Conservation (phyloP, 2,888 invertebrate species). For the Antheraea assamensis region DNA sequence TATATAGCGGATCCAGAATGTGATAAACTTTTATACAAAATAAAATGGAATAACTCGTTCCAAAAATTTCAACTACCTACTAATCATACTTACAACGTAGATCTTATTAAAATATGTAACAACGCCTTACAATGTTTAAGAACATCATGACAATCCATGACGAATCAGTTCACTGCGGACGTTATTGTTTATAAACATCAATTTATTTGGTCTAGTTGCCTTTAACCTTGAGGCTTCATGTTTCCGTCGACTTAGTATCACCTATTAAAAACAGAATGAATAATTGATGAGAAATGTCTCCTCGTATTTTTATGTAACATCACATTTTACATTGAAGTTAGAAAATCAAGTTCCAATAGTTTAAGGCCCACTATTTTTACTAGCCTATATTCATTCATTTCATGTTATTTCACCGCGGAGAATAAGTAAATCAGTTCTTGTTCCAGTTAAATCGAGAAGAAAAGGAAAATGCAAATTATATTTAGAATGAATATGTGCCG, state of each 20-base stretch:
- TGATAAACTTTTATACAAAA: too few species aligned
- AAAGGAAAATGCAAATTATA: neutral
- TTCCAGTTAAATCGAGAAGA: neutral
- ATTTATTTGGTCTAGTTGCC: neutral
- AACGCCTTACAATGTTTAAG: slow-evolving; percentile 1
- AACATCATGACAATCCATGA: neutral
- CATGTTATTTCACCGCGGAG: neutral
- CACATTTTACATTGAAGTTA: too few species aligned
- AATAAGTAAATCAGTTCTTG: neutral
- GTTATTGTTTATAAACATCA: slow-evolving; percentile 9
- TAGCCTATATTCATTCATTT: neutral
- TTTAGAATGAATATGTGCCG: too few species aligned
- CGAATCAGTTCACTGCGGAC: slow-evolving; percentile 10
- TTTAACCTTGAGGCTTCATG: neutral
- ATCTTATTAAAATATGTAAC: neutral
- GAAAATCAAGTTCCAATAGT: neutral
- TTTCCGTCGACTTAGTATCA: neutral
- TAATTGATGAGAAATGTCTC: neutral
- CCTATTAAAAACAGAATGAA: neutral
- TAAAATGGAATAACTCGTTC: too few species aligned
- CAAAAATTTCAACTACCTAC: too few species aligned
- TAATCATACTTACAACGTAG: neutral
- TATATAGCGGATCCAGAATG: too few species aligned
- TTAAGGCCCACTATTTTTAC: neutral
- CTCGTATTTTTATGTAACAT: neutral